Percentiles rank a stretch among this genome's conserved stretches.
Conservation (phyloP, 2,113 vertebrate genomes). For the Thunnus thynnus region DNA sequence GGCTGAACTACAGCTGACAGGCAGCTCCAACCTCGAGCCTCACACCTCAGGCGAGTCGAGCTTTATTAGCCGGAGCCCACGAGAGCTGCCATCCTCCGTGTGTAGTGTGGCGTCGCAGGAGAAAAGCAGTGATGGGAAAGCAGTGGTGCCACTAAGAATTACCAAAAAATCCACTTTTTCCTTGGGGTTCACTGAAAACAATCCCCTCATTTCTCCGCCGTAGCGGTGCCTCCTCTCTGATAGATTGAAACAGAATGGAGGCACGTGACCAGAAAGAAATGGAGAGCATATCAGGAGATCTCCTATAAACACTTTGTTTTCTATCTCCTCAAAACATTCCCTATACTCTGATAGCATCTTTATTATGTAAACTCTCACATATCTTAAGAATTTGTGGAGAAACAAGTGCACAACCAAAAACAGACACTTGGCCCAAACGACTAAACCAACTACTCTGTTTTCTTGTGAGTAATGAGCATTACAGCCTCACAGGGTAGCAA, state of each 20-base stretch:
- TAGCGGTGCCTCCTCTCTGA: neutral
- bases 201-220: constrained; percentile 30
- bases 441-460: constrained; percentile 30
- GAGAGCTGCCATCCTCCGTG: neutral
- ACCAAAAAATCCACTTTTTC: constrained; percentile 47
- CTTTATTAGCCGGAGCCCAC: constrained; percentile 32
- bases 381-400: constrained; percentile 9
- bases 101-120: neutral
- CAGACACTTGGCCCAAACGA: constrained; percentile 7
- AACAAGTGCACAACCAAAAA: constrained; percentile 23
- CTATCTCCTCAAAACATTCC: neutral
- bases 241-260: constrained; percentile 36
- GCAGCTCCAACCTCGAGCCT: neutral
- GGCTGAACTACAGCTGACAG: constrained; percentile 5
- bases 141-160: constrained; percentile 39
- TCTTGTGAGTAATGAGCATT: constrained; percentile 9
- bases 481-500: constrained; percentile 21
- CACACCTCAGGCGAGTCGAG: constrained; percentile 14
- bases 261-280: constrained; percentile 44
- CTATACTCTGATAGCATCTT: constrained; percentile 2
- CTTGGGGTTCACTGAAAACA: constrained; percentile 21
- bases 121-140: constrained; percentile 6
- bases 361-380: neutral
- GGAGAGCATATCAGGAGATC: neutral
- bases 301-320: neutral